Conservation (phyloP, 1,140 invertebrate species). For the Trichonephila clavipes region DNA sequence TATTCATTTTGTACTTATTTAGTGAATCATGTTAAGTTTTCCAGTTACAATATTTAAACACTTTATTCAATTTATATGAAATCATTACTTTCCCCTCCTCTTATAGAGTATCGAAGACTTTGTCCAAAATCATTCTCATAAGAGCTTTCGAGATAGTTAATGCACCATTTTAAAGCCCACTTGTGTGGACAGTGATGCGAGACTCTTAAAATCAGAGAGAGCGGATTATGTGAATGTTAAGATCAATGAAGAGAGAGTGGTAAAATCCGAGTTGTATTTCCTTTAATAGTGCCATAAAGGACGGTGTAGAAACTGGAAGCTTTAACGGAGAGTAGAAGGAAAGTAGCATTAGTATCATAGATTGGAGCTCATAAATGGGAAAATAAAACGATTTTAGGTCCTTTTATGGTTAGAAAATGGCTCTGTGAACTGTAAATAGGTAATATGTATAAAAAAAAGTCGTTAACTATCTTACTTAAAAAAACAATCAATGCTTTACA, state of each 20-base stretch:
- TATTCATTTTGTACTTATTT: neutral
- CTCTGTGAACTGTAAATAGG: neutral
- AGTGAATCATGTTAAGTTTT: too few relatives aligned
- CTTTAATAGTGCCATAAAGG: neutral
- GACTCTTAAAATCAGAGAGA: neutral
- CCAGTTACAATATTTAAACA: neutral
- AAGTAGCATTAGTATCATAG: slow-evolving; percentile 42
- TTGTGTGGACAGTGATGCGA: neutral
- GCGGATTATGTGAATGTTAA: slow-evolving; percentile 8
- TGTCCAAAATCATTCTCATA: neutral
- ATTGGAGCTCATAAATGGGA: slow-evolving; percentile 31
- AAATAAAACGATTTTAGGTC: slow-evolving; percentile 24
- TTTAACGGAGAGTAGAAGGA: slow-evolving; percentile 32
- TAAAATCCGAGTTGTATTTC: neutral
- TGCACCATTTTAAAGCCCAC: slow-evolving; percentile 4
- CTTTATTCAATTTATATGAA: neutral
- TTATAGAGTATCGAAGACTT: neutral
- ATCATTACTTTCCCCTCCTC: neutral
- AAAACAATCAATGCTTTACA: too few relatives aligned
- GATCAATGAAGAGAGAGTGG: neutral
- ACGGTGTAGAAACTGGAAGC: neutral
- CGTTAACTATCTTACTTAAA: too few relatives aligned
- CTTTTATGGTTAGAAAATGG: neutral
- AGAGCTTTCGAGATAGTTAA: slow-evolving; percentile 4
- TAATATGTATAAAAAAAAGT: too few relatives aligned